A percentile compares a stretch with the other conserved stretches of the same genome.
Evolutionary conservation across 1,140 invertebrate species (phyloP).

Genomic region (Nephila pilipes): DNA sequence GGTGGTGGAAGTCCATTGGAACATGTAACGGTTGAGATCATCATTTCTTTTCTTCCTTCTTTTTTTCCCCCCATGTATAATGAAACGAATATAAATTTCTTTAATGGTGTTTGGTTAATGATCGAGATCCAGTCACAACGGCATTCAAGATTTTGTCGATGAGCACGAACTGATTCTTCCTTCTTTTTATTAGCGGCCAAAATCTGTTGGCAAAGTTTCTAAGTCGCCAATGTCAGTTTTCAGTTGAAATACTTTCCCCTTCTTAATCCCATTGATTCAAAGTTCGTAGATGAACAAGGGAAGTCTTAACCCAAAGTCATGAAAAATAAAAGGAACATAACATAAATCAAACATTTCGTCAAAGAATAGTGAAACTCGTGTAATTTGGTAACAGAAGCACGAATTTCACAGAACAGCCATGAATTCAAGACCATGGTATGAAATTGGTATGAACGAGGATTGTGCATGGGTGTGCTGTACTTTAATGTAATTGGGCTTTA

Average conservation of each 20-base stretch:
- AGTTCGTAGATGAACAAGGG: neutral
- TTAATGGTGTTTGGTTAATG: constrained; percentile 45
- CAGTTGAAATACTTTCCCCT: neutral
- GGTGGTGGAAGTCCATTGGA: constrained; percentile 5
- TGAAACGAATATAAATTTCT: constrained; percentile 45
- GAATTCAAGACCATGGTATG: no score
- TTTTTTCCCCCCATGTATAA: neutral
- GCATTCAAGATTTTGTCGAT: neutral
- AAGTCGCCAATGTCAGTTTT: neutral
- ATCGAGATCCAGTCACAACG: constrained; percentile 20
- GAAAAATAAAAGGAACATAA: neutral
- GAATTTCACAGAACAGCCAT: no score
- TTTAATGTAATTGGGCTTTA: no score
- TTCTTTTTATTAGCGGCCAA: neutral
- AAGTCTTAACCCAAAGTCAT: neutral
- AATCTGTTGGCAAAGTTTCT: constrained; percentile 2
- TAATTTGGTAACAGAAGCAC: no score
- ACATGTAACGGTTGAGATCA: constrained; percentile 51
- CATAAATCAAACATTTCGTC: no score
- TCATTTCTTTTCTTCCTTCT: constrained; percentile 15
- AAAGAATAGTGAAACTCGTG: no score
- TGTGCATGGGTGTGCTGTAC: no score
- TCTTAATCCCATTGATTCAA: neutral
- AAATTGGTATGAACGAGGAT: no score
- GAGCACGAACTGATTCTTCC: neutral